Base-by-base conservation (phyloP, 2,888 invertebrate species). In the Heliconius charithonia region DNA sequence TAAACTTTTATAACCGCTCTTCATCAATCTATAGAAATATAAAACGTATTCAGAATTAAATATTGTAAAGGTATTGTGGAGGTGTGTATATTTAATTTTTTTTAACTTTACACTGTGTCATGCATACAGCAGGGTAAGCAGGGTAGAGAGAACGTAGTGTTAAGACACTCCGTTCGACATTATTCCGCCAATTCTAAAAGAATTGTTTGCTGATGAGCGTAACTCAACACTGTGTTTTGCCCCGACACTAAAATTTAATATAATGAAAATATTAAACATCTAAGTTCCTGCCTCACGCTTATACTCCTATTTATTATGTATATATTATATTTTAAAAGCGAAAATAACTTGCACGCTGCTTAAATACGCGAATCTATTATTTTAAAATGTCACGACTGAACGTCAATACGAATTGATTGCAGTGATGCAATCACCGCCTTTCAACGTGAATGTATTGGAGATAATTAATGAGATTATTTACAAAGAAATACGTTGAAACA, bases 341-440 rank as follows among this genome's bases (percentile, higher is more conserved):
- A 29, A 51, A 51, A 45, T 12, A 62, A 63, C 25, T 37, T 41
- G 37, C 25, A 37, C 51, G 51, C 56, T 59, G n/a, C 56, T 72
- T 72, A 56, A 51, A 41, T 62, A 74, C 63, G 27, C 37, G 45
- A 41, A 41, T 75, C 63, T 76, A 75, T 73, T 80, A 66, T 78
- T 80, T 80, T 76, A 81, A 80, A 80, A 56, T 76, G 62, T 75
- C 65, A 69, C 69, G 74, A 76, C 66, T 77, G 70, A 65, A 76
- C 73, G 75, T 81, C 80, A 76, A 81, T 81, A 79, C 77, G 63
- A 78, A 62, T 67, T 86, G 84, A 84, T 86, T 86, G 86, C 82
- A 81, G 82, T 80, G 83, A 83, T 84, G 85, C 85, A 86, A 86
- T 85, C 86, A 86, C 76, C 74, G 81, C 45, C 81, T 82, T 84